Evolutionary conservation across 2,888 invertebrate species (phyloP), one percentile per base, ranked within the genome.

Genomic region (Allygus modestus): DNA sequence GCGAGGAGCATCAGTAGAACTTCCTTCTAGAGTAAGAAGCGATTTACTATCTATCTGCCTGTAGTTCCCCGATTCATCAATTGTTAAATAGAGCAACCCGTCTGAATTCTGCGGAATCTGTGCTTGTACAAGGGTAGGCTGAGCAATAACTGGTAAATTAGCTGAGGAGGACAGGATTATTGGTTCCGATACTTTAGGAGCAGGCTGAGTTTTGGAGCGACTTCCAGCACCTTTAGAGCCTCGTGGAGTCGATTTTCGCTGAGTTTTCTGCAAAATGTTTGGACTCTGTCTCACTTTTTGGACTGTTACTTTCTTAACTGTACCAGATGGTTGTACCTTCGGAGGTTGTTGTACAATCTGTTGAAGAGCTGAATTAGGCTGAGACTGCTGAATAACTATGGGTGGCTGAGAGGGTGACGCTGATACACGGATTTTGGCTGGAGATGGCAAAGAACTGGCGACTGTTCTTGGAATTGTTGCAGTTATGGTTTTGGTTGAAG

Each of bases 231-330:
- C 23, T 61, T 75, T 83, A 9, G 73, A 33, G 9, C 23, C 75
- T 41, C 83, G 54, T 12, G 83, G 75, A 31, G 82, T 85, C 4
- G 84, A 82, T 81, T 86, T 86, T 54, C 75, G 84, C 26, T 73
- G 84, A 5, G 73, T 65, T 73, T 84, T 86, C 81, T 86, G 86
- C 46, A 86, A 79, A 79, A 86, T 86, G 65, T 86, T 86, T 28
- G 86, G 86, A 81, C 85, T 85, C 31, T 71, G 82, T 73, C 79
- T 84, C 20, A 54, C 77, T 73, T 85, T 85, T 58, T 65, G 82
- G 1, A 81, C 83, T 51, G 61, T 26, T 58, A 82, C 61, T 69
- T 85, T 85, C 41, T 79, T 85, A 5, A 69, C 65, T 15, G 81
- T 0, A 31, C 65, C 37, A 46, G 75, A 9, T 20, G 69, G 54